Conservation (phyloP, 64 coral and sea anemone genomes). For the Montipora efflorescens region DNA sequence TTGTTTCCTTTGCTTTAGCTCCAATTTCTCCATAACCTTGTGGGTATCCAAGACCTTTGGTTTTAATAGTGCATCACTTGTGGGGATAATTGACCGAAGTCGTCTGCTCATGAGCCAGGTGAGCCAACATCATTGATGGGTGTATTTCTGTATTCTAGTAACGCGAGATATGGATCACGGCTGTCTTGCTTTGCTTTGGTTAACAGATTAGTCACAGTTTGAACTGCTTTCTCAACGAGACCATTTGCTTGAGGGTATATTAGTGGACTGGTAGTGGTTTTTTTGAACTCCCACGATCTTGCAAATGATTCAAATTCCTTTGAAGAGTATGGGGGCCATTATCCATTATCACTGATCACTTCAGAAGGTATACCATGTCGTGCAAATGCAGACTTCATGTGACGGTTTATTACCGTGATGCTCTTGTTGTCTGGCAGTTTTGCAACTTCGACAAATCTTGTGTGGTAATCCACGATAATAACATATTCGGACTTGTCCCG, state of each 20-base stretch:
- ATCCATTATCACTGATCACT: neutral
- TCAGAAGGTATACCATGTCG: slow-evolving; percentile 6
- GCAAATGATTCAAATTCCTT: neutral
- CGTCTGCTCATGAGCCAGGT: neutral
- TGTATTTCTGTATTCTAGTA: neutral
- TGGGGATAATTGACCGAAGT: neutral
- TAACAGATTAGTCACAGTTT: neutral
- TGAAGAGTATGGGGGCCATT: neutral
- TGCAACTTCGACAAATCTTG: slow-evolving; percentile 20
- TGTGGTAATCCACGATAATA: slow-evolving; percentile 37
- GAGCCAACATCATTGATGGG: neutral
- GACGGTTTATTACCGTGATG: neutral
- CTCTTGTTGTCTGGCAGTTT: slow-evolving; percentile 15
- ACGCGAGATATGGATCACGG: neutral
- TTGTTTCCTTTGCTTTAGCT: neutral
- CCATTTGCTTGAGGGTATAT: neutral
- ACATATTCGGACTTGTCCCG: slow-evolving; percentile 19
- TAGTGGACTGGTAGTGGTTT: neutral
- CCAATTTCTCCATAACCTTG: neutral
- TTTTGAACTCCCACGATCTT: neutral
- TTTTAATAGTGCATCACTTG: neutral
- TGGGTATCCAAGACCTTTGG: neutral
- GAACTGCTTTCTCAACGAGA: neutral
- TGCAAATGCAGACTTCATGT: slow-evolving; percentile 18
- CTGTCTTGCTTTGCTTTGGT: too few species aligned